phyloP scores from a whole-genome alignment of 2,888 invertebrate genomes.

The Lacanobia wlatinum region DNA sequence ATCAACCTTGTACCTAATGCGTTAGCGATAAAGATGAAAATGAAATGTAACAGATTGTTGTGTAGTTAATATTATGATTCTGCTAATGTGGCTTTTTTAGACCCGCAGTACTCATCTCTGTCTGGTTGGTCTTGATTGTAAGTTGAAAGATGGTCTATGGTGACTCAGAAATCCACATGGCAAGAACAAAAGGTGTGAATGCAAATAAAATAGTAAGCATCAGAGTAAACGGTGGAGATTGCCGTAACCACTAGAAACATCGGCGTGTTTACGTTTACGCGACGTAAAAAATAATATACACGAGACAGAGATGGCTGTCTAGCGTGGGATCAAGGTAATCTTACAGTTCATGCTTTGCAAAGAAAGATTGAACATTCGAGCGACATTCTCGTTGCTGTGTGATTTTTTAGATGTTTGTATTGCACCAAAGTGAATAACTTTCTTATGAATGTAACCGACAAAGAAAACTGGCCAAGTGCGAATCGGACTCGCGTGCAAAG shows the following conservation, averaged over 20 bases:
- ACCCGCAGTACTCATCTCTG: too few species aligned
- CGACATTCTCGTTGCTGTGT: neutral
- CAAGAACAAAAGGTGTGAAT: neutral
- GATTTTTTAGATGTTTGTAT: neutral
- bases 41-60: too few species aligned
- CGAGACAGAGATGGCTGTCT: conserved; percentile 43
- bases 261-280: conserved; percentile 41
- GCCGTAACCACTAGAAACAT: conserved; percentile 12
- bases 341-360: conserved; percentile 1
- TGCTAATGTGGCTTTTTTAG: too few species aligned
- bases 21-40: too few species aligned
- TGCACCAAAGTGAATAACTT: too few species aligned
- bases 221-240: conserved; percentile 14
- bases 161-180: conserved; percentile 1
- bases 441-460: too few species aligned
- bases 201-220: conserved; percentile 20
- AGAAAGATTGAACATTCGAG: conserved; percentile 2
- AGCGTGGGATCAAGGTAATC: conserved; percentile 32
- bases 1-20: too few species aligned
- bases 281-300: conserved; percentile 47
- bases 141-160: neutral
- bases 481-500: too few species aligned
- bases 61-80: too few species aligned
- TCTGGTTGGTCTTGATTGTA: neutral
- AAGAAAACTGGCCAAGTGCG: too few species aligned